Percentiles rank a stretch among this genome's conserved stretches.
Evolutionary conservation across 2,888 invertebrate species (phyloP).

Genomic region (Luperina nickerlii): DNA sequence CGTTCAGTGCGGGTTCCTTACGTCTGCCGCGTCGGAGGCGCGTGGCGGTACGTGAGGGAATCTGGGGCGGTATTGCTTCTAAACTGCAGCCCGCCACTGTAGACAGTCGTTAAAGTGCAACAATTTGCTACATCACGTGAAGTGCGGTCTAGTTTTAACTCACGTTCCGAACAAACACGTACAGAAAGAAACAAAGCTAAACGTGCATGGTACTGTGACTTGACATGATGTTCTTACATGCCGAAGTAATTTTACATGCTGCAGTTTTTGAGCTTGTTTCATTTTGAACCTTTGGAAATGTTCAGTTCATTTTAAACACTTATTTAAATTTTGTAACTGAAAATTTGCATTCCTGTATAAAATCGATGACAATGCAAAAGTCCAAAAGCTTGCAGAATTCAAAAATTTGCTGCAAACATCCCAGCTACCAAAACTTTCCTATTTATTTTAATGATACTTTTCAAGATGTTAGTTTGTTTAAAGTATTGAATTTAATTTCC

Average conservation of each 20-base stretch:
- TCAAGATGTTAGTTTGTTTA: neutral
- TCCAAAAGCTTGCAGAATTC: conserved; percentile 20
- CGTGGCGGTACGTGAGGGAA: conserved; percentile 77
- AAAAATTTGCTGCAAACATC: conserved; percentile 26
- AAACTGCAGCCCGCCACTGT: conserved; percentile 72
- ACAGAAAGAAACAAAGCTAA: conserved; percentile 64
- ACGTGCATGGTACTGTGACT: conserved; percentile 44
- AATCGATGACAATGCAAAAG: conserved; percentile 37
- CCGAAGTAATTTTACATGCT: conserved; percentile 30
- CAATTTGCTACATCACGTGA: conserved; percentile 79
- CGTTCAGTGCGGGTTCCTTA: conserved; percentile 77
- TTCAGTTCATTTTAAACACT: conserved; percentile 8
- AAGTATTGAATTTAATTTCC: neutral
- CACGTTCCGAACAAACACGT: conserved; percentile 64
- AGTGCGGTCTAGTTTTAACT: conserved; percentile 71
- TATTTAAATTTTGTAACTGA: conserved; percentile 8
- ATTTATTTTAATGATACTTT: conserved; percentile 17
- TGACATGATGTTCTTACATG: conserved; percentile 48
- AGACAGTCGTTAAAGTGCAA: conserved; percentile 83
- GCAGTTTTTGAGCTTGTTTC: conserved; percentile 19
- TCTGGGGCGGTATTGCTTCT: conserved; percentile 78
- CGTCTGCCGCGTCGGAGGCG: conserved; percentile 68
- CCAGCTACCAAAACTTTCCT: conserved; percentile 1
- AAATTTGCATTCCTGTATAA: conserved; percentile 21
- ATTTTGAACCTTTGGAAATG: conserved; percentile 24